Conservation (phyloP, 2,797 vertebrate species). For the Anniella stebbinsi region DNA sequence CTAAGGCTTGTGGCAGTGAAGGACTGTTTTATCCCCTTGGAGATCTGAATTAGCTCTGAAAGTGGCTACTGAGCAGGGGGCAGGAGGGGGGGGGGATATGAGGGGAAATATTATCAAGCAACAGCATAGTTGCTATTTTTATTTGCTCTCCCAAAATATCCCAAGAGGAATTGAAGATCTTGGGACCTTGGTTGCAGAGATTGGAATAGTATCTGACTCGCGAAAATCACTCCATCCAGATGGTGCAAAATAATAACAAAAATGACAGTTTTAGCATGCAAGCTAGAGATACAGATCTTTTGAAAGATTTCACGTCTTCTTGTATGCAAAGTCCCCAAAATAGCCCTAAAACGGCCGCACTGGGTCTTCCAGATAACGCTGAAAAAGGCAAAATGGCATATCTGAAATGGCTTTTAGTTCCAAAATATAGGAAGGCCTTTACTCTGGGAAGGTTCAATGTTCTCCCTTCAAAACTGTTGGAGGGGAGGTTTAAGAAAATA, state of each 20-base stretch:
- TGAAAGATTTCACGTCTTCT: slow-evolving; percentile 17
- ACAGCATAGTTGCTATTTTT: slow-evolving; percentile 30
- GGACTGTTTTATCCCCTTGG: slow-evolving; percentile 61
- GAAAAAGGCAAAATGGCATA: no score
- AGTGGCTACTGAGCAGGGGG: slow-evolving; percentile 10
- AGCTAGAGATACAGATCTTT: slow-evolving; percentile 8
- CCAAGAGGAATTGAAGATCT: slow-evolving; percentile 35
- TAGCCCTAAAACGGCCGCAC: no score
- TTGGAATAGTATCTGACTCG: slow-evolving; percentile 8
- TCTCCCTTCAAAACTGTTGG: no score
- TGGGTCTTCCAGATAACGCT: no score
- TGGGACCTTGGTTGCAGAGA: slow-evolving; percentile 28
- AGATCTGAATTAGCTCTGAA: slow-evolving; percentile 65
- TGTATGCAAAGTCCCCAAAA: slow-evolving; percentile 1
- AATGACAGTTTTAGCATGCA: slow-evolving; percentile 28
- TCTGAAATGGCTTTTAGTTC: no score
- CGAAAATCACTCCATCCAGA: slow-evolving; percentile 41
- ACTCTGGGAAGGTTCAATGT: no score
- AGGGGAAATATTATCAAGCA: slow-evolving; percentile 38
- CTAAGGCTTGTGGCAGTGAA: slow-evolving; percentile 66
- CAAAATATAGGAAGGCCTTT: no score
- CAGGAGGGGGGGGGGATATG: slow-evolving; percentile 2
- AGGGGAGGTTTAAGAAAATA: no score
- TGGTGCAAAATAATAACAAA: slow-evolving; percentile 35
- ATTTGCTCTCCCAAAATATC: slow-evolving; percentile 54